Conservation (phyloP, 1,140 invertebrate genomes). For the Hylaeus volcanicus region DNA sequence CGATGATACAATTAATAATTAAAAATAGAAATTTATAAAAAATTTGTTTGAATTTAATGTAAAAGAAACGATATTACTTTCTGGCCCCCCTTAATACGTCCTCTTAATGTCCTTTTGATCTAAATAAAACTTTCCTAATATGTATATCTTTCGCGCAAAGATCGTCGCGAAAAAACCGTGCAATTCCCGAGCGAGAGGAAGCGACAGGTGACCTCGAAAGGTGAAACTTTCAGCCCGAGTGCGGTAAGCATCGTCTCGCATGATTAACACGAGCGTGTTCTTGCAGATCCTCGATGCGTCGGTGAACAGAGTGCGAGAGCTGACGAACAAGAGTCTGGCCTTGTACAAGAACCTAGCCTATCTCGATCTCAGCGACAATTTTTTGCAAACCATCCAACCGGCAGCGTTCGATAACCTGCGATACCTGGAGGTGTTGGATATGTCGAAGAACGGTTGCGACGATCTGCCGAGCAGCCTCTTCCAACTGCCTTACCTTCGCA, state of each 20-base stretch:
- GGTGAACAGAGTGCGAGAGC: constrained; percentile 71
- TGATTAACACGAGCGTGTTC: background rate
- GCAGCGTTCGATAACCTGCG: constrained; percentile 68
- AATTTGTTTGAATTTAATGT: too few species aligned
- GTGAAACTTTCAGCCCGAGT: too few species aligned
- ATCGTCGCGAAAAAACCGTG: too few species aligned
- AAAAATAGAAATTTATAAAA: too few species aligned
- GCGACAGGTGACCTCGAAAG: too few species aligned
- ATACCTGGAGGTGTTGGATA: constrained; percentile 73
- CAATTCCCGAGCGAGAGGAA: too few species aligned
- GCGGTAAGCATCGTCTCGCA: background rate
- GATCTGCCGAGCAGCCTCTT: constrained; percentile 68
- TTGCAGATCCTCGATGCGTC: constrained; percentile 74
- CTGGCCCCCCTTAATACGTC: too few species aligned
- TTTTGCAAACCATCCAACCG: constrained; percentile 72
- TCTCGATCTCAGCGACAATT: constrained; percentile 77
- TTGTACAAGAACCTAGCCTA: constrained; percentile 70
- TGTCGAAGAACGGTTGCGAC: constrained; percentile 67
- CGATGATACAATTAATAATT: too few species aligned
- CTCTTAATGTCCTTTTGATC: too few species aligned
- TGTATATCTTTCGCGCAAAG: too few species aligned
- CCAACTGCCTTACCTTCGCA: constrained; percentile 65
- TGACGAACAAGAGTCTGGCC: constrained; percentile 72
- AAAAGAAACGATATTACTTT: too few species aligned
- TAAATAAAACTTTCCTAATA: too few species aligned